Base-by-base conservation (phyloP, 2,113 vertebrate genomes). In the Cyanocitta stelleri region DNA sequence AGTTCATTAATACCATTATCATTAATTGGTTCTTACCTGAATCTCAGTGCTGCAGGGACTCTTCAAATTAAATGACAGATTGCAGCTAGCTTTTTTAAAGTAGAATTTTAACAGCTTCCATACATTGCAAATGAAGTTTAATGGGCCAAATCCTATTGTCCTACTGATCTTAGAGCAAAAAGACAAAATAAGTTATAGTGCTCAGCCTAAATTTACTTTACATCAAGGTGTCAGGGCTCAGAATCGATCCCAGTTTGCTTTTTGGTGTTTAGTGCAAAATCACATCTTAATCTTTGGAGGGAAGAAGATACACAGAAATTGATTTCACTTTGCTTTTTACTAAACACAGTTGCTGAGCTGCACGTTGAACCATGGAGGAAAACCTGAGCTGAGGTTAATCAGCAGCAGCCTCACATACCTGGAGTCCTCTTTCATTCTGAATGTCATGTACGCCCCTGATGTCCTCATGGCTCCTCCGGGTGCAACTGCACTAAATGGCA, bases 1-100 rank as follows among this genome's bases (percentile, higher is more conserved):
- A 61, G 92, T 94, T 97, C 85, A 90, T 96, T 96, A 96, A 95
- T 95, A 91, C 4, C 12, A 75, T 92, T 86, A 95, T 77, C 85
- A 96, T 95, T 85, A 96, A 95, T 95, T 95, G 81, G 44, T 86
- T 93, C 85, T 91, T 80, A 95, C 93, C 75, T 95, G 95, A 78
- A 81, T 86, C 61, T 83, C 55, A 54, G 71, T 93, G 89, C 94
- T 95, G 51, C 51, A 82, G 63, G 46, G 55, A 85, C 37, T 80
- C 64, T 80, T 87, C 90, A 81, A 72, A 87, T 39, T 82, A 86
- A 93, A 85, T 87, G 84, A 85, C 74, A 83, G 80, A 74, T 74
- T 86, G 35, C 44, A 94, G 58, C 13, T 71, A 84, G 7, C 7
- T 27, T 76, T 79, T 67, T 74, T 16, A 13, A 66, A 75, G 26